Conservation (phyloP, 2,113 vertebrate species). For the Micromys minutus region DNA sequence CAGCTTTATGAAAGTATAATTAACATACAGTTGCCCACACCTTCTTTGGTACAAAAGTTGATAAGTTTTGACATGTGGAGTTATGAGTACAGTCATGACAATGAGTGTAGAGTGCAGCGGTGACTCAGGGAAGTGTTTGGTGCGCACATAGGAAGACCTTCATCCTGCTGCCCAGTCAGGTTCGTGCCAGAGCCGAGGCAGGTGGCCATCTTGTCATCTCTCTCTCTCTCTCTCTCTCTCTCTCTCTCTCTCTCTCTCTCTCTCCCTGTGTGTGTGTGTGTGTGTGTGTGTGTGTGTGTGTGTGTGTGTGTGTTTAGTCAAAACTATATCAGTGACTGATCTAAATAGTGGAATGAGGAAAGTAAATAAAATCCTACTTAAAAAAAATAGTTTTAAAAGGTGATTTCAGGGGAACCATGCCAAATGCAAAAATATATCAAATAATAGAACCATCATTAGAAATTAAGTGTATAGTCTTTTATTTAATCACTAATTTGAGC, state of each 20-base stretch:
- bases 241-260: no score
- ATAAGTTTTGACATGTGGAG: background rate
- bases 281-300: no score
- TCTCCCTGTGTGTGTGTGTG: no score
- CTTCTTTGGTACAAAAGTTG: background rate
- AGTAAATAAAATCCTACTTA: background rate
- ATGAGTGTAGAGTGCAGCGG: background rate
- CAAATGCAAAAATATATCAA: background rate
- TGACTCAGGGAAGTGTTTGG: background rate
- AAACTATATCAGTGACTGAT: no score
- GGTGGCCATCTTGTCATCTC: no score
- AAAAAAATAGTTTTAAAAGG: background rate
- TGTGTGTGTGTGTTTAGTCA: no score
- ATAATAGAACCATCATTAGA: background rate
- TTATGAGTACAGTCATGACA: background rate
- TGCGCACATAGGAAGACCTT: background rate
- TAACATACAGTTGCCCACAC: background rate
- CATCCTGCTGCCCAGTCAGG: background rate
- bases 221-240: no score
- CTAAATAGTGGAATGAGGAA: background rate
- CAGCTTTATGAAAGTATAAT: background rate
- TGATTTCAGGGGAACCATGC: background rate
- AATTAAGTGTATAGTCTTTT: background rate
- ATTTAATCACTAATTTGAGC: background rate
- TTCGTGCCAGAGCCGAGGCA: background rate